These are phyloP conservation scores for Pica pica DNA, from an alignment of 2,113 vertebrate genomes.

Conservation along the genomic window DNA sequence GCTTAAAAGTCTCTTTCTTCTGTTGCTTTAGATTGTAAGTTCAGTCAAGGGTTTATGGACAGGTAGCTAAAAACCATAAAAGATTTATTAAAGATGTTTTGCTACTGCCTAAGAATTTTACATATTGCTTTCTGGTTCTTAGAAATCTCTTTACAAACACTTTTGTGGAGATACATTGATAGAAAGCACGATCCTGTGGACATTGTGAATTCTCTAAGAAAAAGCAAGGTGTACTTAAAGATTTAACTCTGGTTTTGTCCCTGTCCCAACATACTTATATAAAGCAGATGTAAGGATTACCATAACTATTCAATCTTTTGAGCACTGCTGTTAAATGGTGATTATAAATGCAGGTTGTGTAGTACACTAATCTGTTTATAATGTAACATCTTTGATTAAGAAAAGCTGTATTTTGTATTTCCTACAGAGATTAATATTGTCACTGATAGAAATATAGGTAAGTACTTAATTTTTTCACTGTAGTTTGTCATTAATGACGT, in stretches of 20 bases:
- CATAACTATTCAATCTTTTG: not conserved
- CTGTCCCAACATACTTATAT: not conserved
- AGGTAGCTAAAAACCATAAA: not conserved
- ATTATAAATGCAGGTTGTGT: not conserved
- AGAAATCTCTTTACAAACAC: not conserved
- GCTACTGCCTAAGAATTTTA: not conserved
- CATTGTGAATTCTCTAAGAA: not conserved
- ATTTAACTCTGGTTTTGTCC: not conserved
- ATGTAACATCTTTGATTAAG: not conserved
- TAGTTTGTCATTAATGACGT: not conserved
- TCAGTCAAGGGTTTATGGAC: not conserved
- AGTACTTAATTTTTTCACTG: not conserved
- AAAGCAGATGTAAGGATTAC: not conserved
- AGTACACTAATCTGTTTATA: not conserved
- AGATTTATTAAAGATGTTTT: not conserved
- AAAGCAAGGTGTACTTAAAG: not conserved
- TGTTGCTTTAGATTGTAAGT: not conserved
- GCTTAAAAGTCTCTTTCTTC: not conserved
- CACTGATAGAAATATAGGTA: not conserved
- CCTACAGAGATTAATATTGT: not conserved
- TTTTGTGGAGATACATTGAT: not conserved
- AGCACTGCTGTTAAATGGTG: not conserved
- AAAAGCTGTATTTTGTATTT: not conserved
- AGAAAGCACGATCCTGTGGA: not conserved
- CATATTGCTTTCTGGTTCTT: not conserved